These are phyloP conservation scores for Hyperoplus immaculatus DNA, from an alignment of 2,797 vertebrate genomes.

Conservation along the genomic window DNA sequence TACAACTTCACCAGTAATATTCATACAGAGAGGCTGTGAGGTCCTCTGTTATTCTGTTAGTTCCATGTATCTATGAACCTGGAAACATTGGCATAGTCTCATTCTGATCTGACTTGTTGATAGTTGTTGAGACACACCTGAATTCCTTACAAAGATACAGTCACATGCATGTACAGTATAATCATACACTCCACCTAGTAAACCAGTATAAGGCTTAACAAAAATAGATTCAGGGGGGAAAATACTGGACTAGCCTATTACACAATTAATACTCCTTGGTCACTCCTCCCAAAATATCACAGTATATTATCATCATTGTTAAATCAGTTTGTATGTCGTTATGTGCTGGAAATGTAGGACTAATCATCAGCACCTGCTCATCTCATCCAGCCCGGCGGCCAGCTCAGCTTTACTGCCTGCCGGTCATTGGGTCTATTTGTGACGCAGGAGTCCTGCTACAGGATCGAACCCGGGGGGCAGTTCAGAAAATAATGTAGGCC, in stretches of 20 bases:
- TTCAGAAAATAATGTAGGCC: neutral
- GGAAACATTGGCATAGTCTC: constrained; percentile 3
- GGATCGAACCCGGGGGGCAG: constrained; percentile 12
- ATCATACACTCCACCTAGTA: neutral
- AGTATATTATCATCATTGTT: neutral
- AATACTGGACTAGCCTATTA: neutral
- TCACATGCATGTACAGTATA: neutral
- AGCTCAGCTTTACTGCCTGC: constrained; percentile 55
- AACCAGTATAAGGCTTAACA: neutral
- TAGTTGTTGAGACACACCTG: constrained; percentile 37
- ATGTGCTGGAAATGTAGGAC: constrained; percentile 20
- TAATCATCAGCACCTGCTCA: constrained; percentile 47
- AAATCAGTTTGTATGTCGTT: neutral
- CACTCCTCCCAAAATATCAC: neutral
- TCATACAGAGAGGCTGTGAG: no score
- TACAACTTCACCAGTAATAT: neutral
- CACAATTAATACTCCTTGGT: neutral
- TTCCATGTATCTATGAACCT: no score
- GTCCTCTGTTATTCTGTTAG: no score
- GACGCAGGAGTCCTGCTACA: constrained; percentile 34
- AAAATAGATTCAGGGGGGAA: neutral
- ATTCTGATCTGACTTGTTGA: constrained; percentile 35
- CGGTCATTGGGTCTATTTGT: constrained; percentile 64
- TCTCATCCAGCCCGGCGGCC: constrained; percentile 42
- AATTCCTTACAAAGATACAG: constrained; percentile 1